phyloP scores from a whole-genome alignment of 1,140 invertebrate species.

The Tigriopus japonicus region DNA sequence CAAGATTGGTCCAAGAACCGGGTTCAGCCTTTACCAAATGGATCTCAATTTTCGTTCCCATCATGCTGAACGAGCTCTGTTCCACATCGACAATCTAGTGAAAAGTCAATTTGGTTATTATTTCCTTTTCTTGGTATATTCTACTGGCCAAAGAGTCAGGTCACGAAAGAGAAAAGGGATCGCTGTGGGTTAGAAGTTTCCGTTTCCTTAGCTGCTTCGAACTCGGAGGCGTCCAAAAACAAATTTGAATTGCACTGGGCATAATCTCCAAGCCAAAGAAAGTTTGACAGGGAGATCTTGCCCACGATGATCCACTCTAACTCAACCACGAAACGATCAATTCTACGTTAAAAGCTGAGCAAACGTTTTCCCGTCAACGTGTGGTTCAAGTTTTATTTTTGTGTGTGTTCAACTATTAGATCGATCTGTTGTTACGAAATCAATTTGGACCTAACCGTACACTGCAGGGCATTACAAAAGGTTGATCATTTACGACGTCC shows the following conservation, averaged over 20 bases:
- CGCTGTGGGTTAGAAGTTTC: not conserved
- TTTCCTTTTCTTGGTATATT: no score
- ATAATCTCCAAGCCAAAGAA: not conserved
- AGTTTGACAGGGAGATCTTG: no score
- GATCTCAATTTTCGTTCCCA: slow-evolving; percentile 86
- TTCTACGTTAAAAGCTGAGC: no score
- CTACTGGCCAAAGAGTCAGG: not conserved
- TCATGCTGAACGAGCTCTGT: slow-evolving; percentile 28
- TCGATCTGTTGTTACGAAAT: no score
- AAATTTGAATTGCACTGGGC: slow-evolving; percentile 3
- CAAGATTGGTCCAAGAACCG: slow-evolving; percentile 55
- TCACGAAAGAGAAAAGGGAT: not conserved
- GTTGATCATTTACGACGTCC: no score
- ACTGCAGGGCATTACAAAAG: not conserved
- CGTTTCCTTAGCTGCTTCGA: not conserved
- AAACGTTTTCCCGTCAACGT: no score
- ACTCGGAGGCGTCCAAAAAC: slow-evolving; percentile 8
- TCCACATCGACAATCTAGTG: slow-evolving; percentile 46
- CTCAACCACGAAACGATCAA: no score
- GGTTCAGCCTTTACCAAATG: slow-evolving; percentile 69
- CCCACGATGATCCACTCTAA: no score
- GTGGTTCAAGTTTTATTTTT: no score
- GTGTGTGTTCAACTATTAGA: no score
- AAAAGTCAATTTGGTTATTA: slow-evolving; percentile 5
- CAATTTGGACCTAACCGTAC: no score